phyloP scores from a whole-genome alignment of 2,888 invertebrate genomes.

The Habrosyne pyritoides region DNA sequence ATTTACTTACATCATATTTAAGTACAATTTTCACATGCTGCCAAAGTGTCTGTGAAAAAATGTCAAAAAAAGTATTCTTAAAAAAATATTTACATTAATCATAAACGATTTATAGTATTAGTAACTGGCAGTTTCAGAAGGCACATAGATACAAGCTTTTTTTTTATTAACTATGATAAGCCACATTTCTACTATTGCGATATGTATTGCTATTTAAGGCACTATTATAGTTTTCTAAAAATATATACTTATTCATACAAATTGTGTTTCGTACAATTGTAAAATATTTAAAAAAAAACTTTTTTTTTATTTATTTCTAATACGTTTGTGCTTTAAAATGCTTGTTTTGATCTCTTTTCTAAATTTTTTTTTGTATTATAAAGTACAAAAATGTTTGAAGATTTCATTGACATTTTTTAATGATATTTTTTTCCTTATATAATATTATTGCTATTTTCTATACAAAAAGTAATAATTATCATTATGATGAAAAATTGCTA shows the following conservation, averaged over 20 bases:
- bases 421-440: background rate
- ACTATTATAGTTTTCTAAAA: slow-evolving; percentile 11
- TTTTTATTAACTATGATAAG: background rate
- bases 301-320: too few species aligned
- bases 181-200: slow-evolving; percentile 13
- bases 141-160: slow-evolving; percentile 46
- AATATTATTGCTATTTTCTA: slow-evolving; percentile 18
- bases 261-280: background rate
- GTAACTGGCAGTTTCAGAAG: slow-evolving; percentile 79
- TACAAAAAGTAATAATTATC: background rate
- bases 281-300: too few species aligned
- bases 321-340: too few species aligned
- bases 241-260: background rate
- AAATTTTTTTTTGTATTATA: background rate
- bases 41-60: slow-evolving; percentile 14
- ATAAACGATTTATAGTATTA: slow-evolving; percentile 68
- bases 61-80: slow-evolving; percentile 61
- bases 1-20: slow-evolving; percentile 22
- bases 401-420: background rate
- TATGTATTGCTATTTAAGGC: slow-evolving; percentile 12
- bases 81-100: slow-evolving; percentile 41
- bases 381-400: background rate
- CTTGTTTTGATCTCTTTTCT: background rate
- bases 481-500: slow-evolving; percentile 1
- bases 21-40: slow-evolving; percentile 31